Percentiles rank a stretch among this genome's conserved stretches.
Evolutionary conservation across 1,140 invertebrate genomes (phyloP).

Genomic region (Gerris buenoi): DNA sequence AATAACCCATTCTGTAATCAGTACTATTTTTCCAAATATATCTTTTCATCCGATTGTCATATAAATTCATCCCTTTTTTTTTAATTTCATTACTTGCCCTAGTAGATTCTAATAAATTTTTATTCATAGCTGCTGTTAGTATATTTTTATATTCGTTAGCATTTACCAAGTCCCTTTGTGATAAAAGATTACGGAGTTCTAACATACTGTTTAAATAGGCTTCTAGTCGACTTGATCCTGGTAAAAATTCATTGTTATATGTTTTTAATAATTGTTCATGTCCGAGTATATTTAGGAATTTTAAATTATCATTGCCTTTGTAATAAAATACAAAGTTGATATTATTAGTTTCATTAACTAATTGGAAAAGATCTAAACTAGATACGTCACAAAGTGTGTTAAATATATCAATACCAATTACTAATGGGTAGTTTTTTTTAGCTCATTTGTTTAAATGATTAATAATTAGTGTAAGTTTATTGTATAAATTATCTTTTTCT

Average conservation of each 20-base stretch:
- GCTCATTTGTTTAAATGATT: not conserved
- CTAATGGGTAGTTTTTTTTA: not conserved
- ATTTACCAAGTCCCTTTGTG: not conserved
- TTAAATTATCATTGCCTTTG: not conserved
- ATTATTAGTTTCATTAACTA: not conserved
- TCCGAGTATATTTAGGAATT: not conserved
- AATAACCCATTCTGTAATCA: not conserved
- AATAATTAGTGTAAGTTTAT: not conserved
- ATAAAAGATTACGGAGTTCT: not conserved
- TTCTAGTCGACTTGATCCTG: not conserved
- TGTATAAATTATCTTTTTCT: not conserved
- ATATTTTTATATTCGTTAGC: not conserved
- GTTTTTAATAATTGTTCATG: not conserved
- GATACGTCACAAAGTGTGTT: not conserved
- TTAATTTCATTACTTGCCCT: not conserved
- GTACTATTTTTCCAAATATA: not conserved
- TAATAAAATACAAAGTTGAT: not conserved
- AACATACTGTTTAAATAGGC: not conserved
- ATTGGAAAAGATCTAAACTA: not conserved
- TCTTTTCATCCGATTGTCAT: not conserved
- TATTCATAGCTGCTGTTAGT: not conserved
- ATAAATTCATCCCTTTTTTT: not conserved
- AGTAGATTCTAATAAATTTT: not conserved
- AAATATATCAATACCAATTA: not conserved
- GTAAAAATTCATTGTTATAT: not conserved